Evolutionary conservation across 1,140 invertebrate genomes (phyloP), one percentile per base, ranked within the genome.

Genomic region (Mya arenaria): DNA sequence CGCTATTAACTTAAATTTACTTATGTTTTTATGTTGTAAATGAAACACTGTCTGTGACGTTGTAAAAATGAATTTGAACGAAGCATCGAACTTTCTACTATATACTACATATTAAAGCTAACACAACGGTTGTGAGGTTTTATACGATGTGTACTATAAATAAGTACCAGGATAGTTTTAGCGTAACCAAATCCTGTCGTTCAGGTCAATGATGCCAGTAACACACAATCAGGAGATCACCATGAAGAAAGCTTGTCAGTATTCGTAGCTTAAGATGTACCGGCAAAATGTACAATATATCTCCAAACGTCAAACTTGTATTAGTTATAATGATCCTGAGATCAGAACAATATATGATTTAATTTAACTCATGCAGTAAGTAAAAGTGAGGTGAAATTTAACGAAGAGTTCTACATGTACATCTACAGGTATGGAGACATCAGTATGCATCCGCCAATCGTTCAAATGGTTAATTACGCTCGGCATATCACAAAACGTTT

Each of bases 201-300:
- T 36, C 74, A 69, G 65, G 48, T 30, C 32, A 30, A 95, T 95
- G 89, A 98, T 98, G 97, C 97, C 97, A 8, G 94, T 95, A 23
- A 97, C 97, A 6, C 92, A 96, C 32, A 94, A 95, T 86, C 96
- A 96, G 0, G 97, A 98, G 91, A 94, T 98, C 19, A 98, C 97
- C 1, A 97, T 98, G 94, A 97, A 98, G 90, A 98, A 98, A 91
- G 97, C 97, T 0, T 97, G 97, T 0, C 97, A 96, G 41, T 98
- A 89, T 98, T 98, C 93, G 95, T 98, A 30, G 97, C 96, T 3
- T 94, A 95, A 84, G 96, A 96, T 83, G 97, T 96, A 1, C 97
- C 97, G 0, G 93, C 94, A 63, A 93, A 58, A 96, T 98, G 0
- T 95, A 95, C 86, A 94, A 95, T 58, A 97, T 98, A 96, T 97